phyloP scores from a whole-genome alignment of 2,113 vertebrate genomes.

The Ochotona curzoniae region DNA sequence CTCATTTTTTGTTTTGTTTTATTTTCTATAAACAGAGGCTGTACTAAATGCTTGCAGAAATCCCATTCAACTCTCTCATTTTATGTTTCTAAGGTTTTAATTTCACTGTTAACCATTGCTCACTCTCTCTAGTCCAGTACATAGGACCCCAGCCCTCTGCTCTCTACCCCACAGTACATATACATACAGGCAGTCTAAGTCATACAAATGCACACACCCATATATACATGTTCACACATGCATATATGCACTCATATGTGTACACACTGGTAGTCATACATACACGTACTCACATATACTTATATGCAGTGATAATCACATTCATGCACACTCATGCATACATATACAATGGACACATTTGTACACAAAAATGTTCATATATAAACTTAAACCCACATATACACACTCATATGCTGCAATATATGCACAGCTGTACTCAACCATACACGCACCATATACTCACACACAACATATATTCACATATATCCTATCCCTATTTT shows the following conservation, averaged over 20 bases:
- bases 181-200: not conserved
- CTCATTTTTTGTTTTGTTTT: not conserved
- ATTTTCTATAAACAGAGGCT: not conserved
- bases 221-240: no score
- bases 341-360: no score
- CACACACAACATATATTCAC: not conserved
- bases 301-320: no score
- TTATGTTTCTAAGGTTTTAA: not conserved
- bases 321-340: not conserved
- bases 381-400: not conserved
- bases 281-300: not conserved
- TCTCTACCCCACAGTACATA: not conserved
- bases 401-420: not conserved
- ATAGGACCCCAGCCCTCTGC: not conserved
- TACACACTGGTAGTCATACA: no score
- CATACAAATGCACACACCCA: not conserved
- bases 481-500: not conserved
- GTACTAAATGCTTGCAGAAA: not conserved
- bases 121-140: not conserved
- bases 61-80: not conserved
- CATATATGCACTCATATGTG: not conserved
- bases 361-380: not conserved
- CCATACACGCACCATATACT: not conserved
- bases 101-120: not conserved
- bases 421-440: not conserved